Conservation (phyloP, 2,113 vertebrate genomes). For the Gallinago undulata region DNA sequence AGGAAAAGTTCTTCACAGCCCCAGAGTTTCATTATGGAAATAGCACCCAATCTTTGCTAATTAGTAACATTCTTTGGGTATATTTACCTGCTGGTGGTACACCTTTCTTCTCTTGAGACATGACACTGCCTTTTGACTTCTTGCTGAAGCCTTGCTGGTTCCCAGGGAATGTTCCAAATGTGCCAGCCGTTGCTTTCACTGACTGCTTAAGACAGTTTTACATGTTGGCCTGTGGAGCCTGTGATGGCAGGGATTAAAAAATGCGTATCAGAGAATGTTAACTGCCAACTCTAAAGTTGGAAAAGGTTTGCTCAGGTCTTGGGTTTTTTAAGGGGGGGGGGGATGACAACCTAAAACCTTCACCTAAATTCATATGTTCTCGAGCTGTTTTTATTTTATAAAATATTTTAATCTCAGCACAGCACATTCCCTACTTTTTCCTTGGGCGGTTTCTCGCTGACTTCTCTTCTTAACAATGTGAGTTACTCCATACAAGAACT, state of each 20-base stretch:
- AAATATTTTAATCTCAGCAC: background rate
- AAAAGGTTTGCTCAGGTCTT: background rate
- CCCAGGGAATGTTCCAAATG: background rate
- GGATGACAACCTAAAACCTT: background rate
- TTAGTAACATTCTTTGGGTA: background rate
- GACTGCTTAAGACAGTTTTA: background rate
- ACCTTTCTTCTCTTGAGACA: background rate
- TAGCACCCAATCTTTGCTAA: background rate
- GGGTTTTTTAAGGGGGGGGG: background rate
- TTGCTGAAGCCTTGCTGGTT: background rate
- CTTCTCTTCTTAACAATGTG: background rate
- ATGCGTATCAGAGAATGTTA: background rate
- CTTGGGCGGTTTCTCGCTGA: background rate
- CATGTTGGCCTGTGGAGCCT: background rate
- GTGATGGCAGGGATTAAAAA: background rate
- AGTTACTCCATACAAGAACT: background rate
- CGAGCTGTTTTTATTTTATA: background rate
- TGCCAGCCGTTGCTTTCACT: background rate
- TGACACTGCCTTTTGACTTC: background rate
- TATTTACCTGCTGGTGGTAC: background rate
- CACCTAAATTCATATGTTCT: background rate
- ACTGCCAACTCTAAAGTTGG: background rate
- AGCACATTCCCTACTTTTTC: background rate
- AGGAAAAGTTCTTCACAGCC: background rate
- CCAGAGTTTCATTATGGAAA: background rate